phyloP scores from a whole-genome alignment of 2,797 vertebrate species.

The Malacoctenus gilli region DNA sequence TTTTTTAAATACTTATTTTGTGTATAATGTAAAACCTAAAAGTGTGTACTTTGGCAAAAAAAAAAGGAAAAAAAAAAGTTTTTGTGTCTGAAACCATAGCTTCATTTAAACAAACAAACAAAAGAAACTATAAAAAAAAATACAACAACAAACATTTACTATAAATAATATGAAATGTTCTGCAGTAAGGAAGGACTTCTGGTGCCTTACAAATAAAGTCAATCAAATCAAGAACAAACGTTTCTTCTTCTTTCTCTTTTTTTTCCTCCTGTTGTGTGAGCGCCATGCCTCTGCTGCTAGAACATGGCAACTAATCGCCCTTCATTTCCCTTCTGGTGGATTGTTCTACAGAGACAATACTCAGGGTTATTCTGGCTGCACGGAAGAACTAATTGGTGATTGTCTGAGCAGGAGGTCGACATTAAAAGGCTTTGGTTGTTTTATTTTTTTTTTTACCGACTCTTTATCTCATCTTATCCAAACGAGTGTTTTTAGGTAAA shows the following conservation, averaged over 20 bases:
- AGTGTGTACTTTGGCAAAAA: slow-evolving; percentile 78
- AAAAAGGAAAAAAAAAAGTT: slow-evolving; percentile 64
- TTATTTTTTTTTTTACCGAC: no score
- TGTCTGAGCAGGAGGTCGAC: no score
- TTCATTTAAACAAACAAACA: slow-evolving; percentile 72
- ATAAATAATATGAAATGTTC: slow-evolving; percentile 82
- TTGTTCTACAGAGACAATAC: no score
- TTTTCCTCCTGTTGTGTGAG: neutral
- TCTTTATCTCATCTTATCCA: no score
- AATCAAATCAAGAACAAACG: slow-evolving; percentile 72
- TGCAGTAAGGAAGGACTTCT: slow-evolving; percentile 85
- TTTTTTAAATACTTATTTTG: slow-evolving; percentile 83
- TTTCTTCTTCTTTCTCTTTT: slow-evolving; percentile 19
- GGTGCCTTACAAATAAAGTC: slow-evolving; percentile 86
- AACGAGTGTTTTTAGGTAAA: no score
- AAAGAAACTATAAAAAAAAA: slow-evolving; percentile 61
- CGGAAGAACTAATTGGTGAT: no score
- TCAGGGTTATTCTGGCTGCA: no score
- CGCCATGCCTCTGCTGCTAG: no score
- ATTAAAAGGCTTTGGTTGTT: no score
- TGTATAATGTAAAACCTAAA: slow-evolving; percentile 83
- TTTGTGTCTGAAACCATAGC: slow-evolving; percentile 82
- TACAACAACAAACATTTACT: slow-evolving; percentile 78
- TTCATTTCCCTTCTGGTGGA: no score
- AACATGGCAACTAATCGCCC: no score